Base-by-base conservation (phyloP, 2,113 vertebrate species). In the Paedocypris sp. region DNA sequence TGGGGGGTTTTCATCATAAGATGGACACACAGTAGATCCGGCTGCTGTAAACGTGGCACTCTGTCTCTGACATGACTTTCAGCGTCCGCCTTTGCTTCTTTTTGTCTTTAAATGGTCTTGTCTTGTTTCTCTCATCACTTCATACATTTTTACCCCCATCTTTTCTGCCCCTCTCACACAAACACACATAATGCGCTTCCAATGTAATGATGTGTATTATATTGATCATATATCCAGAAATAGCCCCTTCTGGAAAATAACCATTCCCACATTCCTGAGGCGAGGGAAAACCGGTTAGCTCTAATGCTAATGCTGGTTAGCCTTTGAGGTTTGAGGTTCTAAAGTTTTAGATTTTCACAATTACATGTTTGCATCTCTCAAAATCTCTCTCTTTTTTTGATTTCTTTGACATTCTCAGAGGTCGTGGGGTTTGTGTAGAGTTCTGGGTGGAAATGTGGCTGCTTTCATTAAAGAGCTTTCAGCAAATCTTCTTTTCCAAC, bases 71-170 rank as follows among this genome's bases (percentile, higher is more conserved):
- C 19, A 23, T 54, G 16, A 52, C 16, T 26, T 20, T 41, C 12
- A 23, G 29, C 4, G 23, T 50, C 60, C 59, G 41, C 53, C 25
- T 48, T 42, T 10, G 16, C 11, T 9, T 42, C 33, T 53, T 53
- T 67, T 69, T 67, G 66, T 47, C 72, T 69, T 69, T 66, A 74
- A 71, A 74, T 64, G 62, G 66, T 57, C 33, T 49, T 6, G 5
- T 46, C 25, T 18, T 26, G 1, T 36, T 39, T 13, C 35, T 45
- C 22, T 23, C n/a, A n/a, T n/a, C n/a, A n/a, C n/a, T n/a, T n/a
- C n/a, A n/a, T n/a, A n/a, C 10, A 26, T 54, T 31, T 9, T 39
- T 16, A 19, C 10, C 20, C 62, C 11, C 13, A 3, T 2, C 15
- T 29, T n/a, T n/a, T n/a, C n/a, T n/a, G n/a, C n/a, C n/a, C n/a